phyloP scores from a whole-genome alignment of 2,797 vertebrate genomes.

The Bradypus variegatus region DNA sequence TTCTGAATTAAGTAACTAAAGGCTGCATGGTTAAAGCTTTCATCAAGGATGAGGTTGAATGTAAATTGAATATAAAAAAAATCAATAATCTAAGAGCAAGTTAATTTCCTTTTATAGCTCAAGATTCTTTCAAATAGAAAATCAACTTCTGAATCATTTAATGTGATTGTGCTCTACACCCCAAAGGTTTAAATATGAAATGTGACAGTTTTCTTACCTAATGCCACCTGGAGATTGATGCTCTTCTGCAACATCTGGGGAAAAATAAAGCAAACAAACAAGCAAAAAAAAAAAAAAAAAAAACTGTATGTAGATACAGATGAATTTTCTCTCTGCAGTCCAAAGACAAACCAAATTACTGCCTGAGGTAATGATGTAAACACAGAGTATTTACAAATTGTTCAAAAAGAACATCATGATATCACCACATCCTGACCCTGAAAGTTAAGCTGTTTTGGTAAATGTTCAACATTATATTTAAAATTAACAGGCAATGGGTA shows the following conservation, averaged over 20 bases:
- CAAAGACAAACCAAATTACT: slow-evolving; percentile 18
- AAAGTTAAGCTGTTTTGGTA: neutral
- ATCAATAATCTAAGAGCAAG: neutral
- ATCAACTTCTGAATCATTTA: neutral
- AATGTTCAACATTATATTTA: slow-evolving; percentile 2
- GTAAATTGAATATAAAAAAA: slow-evolving; percentile 14
- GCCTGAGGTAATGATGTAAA: neutral
- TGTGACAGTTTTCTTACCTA: slow-evolving; percentile 68
- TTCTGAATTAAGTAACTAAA: neutral
- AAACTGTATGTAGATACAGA: neutral
- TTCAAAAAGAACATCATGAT: neutral
- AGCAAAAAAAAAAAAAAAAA: neutral
- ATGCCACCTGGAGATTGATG: slow-evolving; percentile 72
- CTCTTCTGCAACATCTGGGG: slow-evolving; percentile 73
- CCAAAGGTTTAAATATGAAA: neutral
- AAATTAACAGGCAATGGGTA: neutral
- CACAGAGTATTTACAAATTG: neutral
- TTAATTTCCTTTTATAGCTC: neutral
- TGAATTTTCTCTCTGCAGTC: neutral
- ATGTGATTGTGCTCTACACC: neutral
- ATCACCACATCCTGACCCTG: neutral
- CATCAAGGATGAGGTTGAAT: neutral
- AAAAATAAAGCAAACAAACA: slow-evolving; percentile 35
- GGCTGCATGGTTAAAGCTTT: neutral
- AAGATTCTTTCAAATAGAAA: neutral